Evolutionary conservation across 2,113 vertebrate species (phyloP), one percentile per base, ranked within the genome.

Genomic region (Grammomys dolichurus): DNA sequence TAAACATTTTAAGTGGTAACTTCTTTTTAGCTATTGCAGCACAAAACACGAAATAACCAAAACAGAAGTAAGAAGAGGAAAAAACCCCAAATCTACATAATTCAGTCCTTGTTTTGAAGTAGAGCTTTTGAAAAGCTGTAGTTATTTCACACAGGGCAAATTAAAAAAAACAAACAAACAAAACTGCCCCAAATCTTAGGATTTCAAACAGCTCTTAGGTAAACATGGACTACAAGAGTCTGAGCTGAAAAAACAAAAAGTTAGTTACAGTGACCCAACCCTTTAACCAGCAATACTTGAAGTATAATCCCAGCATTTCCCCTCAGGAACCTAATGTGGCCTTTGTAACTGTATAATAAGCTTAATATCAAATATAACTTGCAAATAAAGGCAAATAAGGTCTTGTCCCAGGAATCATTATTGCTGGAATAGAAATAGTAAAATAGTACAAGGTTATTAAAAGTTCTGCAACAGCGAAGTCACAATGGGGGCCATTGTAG

Each of bases 201-300:
- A 93, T 87, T 97, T 94, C 70, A 94, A 93, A 92, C 8, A 91
- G 46, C 48, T 95, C 36, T 92, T 95, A 93, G 77, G 87, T 72
- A 20, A 92, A 95, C 22, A 81, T 24, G 28, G 43, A 93, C 63
- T 40, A 60, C 78, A 93, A 95, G 96, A 92, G 69, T 91, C 36
- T 70, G 87, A 87, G 60, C 60, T 94, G 75, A 89, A 87, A 33
- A 87, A 65, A 0, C 1, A 86, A 81, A 89, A 81, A 82, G 40
- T 92, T 92, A 67, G 65, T 67, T 31, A 93, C 51, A 87, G 22
- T 87, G 87, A 96, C 63, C 16, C 31, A 95, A 6, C 5, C 51
- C 91, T 95, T 63, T 82, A 89, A 85, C 88, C 31, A 97, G 77
- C 31, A 97, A 77, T 46, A 70, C 40, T 67, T 92, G 70, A 94